Base-by-base conservation (phyloP, 2,888 invertebrate genomes). In the Clanis bilineata region DNA sequence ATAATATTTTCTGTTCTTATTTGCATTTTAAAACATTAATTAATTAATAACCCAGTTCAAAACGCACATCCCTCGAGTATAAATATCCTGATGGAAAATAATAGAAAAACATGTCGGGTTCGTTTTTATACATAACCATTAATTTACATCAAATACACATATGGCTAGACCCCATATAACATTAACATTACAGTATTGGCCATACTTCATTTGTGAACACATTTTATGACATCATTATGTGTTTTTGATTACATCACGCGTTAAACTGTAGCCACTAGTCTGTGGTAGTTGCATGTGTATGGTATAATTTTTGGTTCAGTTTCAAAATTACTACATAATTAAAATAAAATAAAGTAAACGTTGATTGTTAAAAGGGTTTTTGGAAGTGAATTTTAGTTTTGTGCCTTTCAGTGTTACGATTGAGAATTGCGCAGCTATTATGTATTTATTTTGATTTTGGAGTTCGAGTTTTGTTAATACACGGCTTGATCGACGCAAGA, bases 201-300 rank as follows among this genome's bases (percentile, higher is more conserved):
- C n/a, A 22, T 56, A 15, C 9, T 39, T 39, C 7, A 38, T 36
- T 38, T 4, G 18, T 15, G 23, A 15, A 41, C 22, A 22, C 5
- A 6, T 32, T 7, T 15, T 41, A 25, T 56, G 39, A 56, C 23
- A 23, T 56, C 56, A 56, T 18, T 56, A 56, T 56, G 56, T 23
- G 1, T 58, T 22, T 59, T 54, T 56, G 32, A 51, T 51, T 51
- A 32, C 51, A 51, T 51, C 51, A 51, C 4, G 10, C 44, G 12
- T 4, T 12, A 9, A 10, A 18, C 28, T 51, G 9, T 28, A 9
- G 1, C 1, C 51, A 28, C 5, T 6, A 41, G 15, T 41, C 18
- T n/a, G 12, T 12, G 10, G 41, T 9, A 7, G 41, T 41, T 41
- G 36, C 9, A 36, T 1, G 36, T 36, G 36, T 36, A 7, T 36